A percentile compares a stretch with the other conserved stretches of the same genome.
Evolutionary conservation across 2,888 invertebrate genomes (phyloP).

Genomic region (Augiades crinisus): DNA sequence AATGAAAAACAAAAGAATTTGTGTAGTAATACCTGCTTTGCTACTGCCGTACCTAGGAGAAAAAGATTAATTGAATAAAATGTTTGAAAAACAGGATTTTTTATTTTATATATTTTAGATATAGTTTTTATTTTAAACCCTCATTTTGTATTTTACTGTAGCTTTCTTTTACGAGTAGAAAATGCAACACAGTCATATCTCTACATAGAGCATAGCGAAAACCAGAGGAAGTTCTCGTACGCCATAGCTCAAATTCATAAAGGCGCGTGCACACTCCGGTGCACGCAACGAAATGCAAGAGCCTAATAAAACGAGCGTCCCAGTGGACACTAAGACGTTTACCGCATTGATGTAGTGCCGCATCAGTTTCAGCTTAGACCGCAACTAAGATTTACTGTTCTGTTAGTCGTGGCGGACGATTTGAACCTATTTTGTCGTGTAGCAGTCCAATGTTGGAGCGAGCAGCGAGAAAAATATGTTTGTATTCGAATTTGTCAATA

Average conservation of each 20-base stretch:
- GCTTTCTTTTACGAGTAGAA: too few relatives aligned
- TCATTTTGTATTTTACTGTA: too few relatives aligned
- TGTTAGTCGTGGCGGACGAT: conserved; percentile 48
- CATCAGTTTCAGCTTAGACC: conserved; percentile 62
- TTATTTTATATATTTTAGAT: too few relatives aligned
- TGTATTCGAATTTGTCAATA: too few relatives aligned
- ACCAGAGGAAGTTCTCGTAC: conserved; percentile 34
- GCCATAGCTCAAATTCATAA: conserved; percentile 37
- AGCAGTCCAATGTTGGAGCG: conserved; percentile 21
- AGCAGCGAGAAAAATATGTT: conserved; percentile 17
- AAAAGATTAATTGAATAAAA: too few relatives aligned
- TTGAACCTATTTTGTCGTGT: conserved; percentile 36
- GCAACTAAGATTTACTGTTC: conserved; percentile 58
- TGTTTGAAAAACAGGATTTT: too few relatives aligned
- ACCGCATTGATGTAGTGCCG: conserved; percentile 59
- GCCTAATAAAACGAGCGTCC: conserved; percentile 42
- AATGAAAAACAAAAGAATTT: too few relatives aligned
- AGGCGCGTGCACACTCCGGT: conserved; percentile 37
- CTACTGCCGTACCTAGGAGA: too few relatives aligned
- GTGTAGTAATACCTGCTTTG: too few relatives aligned
- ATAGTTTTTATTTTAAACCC: too few relatives aligned
- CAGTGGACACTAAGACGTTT: conserved; percentile 56
- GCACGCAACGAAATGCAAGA: conserved; percentile 43
- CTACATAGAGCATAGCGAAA: too few relatives aligned
- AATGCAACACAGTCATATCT: too few relatives aligned